phyloP scores from a whole-genome alignment of 2,113 vertebrate genomes.

The Onychostruthus taczanowskii region DNA sequence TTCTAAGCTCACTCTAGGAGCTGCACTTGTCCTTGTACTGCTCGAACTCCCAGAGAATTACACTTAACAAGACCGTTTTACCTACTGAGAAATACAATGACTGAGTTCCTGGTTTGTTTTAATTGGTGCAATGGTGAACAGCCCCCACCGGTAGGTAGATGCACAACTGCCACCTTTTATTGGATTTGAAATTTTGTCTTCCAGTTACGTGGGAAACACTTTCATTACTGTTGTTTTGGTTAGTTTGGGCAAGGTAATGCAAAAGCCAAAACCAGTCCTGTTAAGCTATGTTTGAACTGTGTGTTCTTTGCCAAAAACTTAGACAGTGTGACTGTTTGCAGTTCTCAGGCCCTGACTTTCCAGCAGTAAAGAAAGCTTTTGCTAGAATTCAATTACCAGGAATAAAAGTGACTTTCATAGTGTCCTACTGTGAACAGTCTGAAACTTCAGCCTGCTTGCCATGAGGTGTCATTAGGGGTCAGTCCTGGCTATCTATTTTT shows the following conservation, averaged over 20 bases:
- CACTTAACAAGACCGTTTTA: not conserved
- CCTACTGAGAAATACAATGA: conserved; percentile 73
- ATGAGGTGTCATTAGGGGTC: not conserved
- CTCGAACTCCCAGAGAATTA: not conserved
- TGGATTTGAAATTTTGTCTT: not conserved
- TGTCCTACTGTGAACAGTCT: not conserved
- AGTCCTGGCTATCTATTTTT: not conserved
- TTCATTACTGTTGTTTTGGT: not conserved
- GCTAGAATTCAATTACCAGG: not conserved
- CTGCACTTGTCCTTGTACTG: not conserved
- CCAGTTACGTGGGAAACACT: not conserved
- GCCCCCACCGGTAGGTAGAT: conserved; percentile 84
- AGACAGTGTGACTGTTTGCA: not conserved
- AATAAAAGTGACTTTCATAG: not conserved
- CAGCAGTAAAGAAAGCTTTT: not conserved
- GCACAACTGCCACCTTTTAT: not conserved
- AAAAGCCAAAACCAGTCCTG: not conserved
- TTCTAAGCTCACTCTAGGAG: not conserved
- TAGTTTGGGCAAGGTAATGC: not conserved
- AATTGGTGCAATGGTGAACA: conserved; percentile 81
- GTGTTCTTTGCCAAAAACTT: not conserved
- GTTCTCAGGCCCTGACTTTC: not conserved
- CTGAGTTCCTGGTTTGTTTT: conserved; percentile 77
- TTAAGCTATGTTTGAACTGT: not conserved
- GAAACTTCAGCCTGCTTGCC: not conserved